phyloP scores from a whole-genome alignment of 1,140 invertebrate species.

The Cherax destructor region DNA sequence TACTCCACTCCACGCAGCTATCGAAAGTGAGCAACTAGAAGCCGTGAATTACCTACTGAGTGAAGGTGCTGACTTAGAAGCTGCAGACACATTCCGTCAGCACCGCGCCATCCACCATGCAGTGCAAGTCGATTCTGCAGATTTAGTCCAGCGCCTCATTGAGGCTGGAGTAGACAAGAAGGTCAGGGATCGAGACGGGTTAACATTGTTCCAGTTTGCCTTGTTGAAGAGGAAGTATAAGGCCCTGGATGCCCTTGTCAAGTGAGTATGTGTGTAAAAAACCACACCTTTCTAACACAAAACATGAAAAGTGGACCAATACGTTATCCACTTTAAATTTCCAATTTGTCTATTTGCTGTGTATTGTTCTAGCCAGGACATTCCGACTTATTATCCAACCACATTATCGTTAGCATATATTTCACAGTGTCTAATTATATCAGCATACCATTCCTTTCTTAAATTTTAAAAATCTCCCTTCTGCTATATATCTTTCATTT shows the following conservation, averaged over 20 bases:
- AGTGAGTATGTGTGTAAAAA: conserved; percentile 6
- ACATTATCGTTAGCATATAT: too few species aligned
- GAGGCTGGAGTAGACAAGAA: background rate
- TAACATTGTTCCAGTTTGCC: conserved; percentile 43
- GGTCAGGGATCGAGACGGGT: conserved; percentile 12
- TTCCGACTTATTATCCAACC: too few species aligned
- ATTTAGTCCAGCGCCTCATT: conserved; percentile 17
- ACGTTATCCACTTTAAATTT: too few species aligned
- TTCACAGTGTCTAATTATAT: too few species aligned
- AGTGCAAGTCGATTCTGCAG: conserved; percentile 40
- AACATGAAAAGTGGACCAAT: too few species aligned
- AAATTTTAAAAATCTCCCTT: too few species aligned
- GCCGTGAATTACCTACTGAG: conserved; percentile 20
- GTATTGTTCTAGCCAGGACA: too few species aligned
- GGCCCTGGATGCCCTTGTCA: conserved; percentile 41
- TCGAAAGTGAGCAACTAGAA: conserved; percentile 29
- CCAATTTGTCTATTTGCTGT: too few species aligned
- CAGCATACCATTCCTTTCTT: too few species aligned
- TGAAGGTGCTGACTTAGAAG: conserved; percentile 32
- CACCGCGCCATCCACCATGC: conserved; percentile 59
- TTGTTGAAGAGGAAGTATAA: conserved; percentile 39
- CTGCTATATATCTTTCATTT: too few species aligned
- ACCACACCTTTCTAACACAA: background rate
- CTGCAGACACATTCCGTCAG: conserved; percentile 9
- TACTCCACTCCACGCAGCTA: conserved; percentile 53